Evolutionary conservation across 2,113 vertebrate genomes (phyloP).

Genomic region (Oreochromis aureus): DNA sequence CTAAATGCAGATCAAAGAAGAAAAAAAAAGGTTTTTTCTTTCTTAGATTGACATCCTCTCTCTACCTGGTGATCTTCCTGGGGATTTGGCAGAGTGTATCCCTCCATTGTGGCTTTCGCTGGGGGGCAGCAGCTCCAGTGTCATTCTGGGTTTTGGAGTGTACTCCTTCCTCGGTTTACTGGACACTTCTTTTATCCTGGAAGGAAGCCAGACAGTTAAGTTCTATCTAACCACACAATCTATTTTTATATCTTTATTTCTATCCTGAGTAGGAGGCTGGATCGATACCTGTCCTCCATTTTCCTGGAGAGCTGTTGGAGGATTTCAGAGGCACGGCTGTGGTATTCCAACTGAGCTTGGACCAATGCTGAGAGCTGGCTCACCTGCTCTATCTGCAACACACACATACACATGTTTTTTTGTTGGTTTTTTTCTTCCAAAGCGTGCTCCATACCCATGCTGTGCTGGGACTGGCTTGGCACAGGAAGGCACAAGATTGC

Average conservation of each 20-base stretch:
- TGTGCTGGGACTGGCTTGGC: not conserved
- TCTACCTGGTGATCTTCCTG: conserved; percentile 73
- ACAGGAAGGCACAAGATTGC: not conserved
- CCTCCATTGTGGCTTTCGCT: conserved; percentile 89
- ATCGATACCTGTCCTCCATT: conserved; percentile 84
- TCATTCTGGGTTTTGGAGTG: conserved; percentile 87
- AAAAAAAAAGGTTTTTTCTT: not conserved
- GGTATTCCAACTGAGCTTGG: conserved; percentile 92
- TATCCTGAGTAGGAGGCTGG: not conserved
- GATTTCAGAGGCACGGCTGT: conserved; percentile 87
- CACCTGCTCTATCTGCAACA: conserved; percentile 89
- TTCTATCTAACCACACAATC: not conserved
- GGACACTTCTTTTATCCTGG: conserved; percentile 90
- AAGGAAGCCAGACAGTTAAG: not conserved
- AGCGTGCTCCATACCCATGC: not conserved
- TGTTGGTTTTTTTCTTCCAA: not conserved
- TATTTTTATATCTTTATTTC: not conserved
- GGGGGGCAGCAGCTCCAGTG: conserved; percentile 81
- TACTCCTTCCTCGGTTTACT: conserved; percentile 88
- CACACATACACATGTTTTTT: conserved; percentile 5
- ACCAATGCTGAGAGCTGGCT: conserved; percentile 92
- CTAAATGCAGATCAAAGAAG: not conserved
- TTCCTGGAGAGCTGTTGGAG: conserved; percentile 87
- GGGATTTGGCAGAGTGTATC: conserved; percentile 84
- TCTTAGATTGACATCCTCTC: not conserved